Evolutionary conservation across 2,797 vertebrate genomes (phyloP).

Genomic region (Falco concolor): DNA sequence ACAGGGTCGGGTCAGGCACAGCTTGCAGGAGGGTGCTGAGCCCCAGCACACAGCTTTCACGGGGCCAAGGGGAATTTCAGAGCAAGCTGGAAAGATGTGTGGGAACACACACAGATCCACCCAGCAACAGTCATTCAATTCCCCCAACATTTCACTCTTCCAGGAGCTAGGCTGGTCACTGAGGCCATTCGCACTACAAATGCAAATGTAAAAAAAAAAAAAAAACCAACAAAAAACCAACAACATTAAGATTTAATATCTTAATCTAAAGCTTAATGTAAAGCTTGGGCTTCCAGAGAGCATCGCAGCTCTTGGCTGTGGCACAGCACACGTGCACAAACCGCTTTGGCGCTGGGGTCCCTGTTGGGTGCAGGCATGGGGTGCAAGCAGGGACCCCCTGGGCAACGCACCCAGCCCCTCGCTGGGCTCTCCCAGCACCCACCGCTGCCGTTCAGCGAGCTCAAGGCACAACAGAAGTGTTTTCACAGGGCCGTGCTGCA

Average conservation of each 20-base stretch:
- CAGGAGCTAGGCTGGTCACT: background rate
- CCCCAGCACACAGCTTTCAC: background rate
- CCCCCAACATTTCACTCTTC: background rate
- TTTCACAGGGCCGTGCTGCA: background rate
- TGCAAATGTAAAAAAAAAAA: too few relatives aligned
- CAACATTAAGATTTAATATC: background rate
- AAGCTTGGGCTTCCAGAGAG: background rate
- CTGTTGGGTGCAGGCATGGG: rapidly evolving
- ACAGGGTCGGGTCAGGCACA: rapidly evolving
- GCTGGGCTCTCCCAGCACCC: background rate
- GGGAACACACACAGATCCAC: background rate
- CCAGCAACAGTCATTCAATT: background rate
- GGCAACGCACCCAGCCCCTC: background rate
- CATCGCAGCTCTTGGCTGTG: background rate
- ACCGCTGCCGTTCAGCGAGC: background rate
- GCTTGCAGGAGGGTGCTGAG: background rate
- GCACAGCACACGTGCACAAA: background rate
- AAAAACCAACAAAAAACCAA: too few relatives aligned
- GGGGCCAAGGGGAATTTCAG: background rate
- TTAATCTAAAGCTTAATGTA: background rate
- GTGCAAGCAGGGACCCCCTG: background rate
- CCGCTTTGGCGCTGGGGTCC: background rate
- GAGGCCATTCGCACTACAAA: background rate
- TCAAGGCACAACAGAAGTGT: background rate
- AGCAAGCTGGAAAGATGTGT: rapidly evolving